Evolutionary conservation across 2,888 invertebrate genomes (phyloP), one percentile per base, ranked within the genome.

Genomic region (Cephus pygmeus): DNA sequence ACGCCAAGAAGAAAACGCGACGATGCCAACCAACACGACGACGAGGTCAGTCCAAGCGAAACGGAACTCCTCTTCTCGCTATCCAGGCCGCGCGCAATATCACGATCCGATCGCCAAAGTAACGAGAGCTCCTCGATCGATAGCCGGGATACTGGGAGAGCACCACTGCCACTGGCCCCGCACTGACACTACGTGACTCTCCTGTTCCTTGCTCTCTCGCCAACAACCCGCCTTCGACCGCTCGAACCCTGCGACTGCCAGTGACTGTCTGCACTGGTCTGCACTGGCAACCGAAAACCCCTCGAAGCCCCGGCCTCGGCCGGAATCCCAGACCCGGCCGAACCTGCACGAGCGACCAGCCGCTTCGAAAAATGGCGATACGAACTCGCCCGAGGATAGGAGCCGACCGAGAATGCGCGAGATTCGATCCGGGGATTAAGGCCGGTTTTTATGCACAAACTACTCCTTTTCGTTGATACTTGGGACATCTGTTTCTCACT

Each of bases 241-340:
- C 83, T 81, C 83, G 82, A 84, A 82, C 81, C 82, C 85, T 83
- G 79, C 86, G 82, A 87, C 86, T 83, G 12, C 82, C 85, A 82
- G 79, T 86, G 82, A 87, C 40, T 40, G 15, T 15, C 40, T 40
- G 40, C 40, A 40, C 40, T 40, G 81, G 83, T 40, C 40, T 40
- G 40, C 40, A 40, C 15, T 40, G 79, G 83, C 82, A 81, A 83
- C 82, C 81, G 84, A 85, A 85, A 84, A 82, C 79, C 83, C 40
- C 40, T 40, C 81, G 79, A 85, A 82, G 81, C 85, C 85, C 83
- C 85, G 83, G 84, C 84, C 84, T 85, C 86, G 84, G 87, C 87
- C 84, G 83, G 81, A 85, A 85, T 86, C 86, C 87, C 86, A 85
- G 85, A 84, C 84, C 84, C 81, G 76, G 82, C 84, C 84, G 84